phyloP scores from a whole-genome alignment of 2,888 invertebrate genomes.

The Oeneis ivallda region DNA sequence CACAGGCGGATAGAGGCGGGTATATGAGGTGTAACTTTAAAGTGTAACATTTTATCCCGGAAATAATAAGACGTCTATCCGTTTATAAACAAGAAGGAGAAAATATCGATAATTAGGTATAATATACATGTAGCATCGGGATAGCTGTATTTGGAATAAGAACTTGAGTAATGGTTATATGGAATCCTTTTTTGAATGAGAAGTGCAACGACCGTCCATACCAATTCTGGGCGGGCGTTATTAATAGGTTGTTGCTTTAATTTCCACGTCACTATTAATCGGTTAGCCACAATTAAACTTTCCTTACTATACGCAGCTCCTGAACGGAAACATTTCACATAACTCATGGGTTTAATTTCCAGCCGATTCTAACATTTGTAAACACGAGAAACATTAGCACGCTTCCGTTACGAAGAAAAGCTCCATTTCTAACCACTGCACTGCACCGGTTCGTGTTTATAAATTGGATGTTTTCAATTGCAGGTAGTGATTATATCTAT shows the following conservation, averaged over 20 bases:
- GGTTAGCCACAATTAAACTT: conserved; percentile 7
- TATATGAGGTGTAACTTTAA: too few species aligned
- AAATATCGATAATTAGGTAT: too few species aligned
- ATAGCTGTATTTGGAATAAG: not conserved
- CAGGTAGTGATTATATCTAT: conserved; percentile 57
- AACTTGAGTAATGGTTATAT: not conserved
- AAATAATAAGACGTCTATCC: too few species aligned
- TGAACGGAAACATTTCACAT: conserved; percentile 15
- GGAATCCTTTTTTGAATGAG: not conserved
- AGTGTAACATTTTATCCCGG: too few species aligned
- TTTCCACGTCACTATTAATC: conserved; percentile 6
- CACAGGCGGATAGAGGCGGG: too few species aligned
- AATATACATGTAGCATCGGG: too few species aligned
- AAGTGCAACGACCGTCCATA: conserved; percentile 5
- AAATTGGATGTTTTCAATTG: conserved; percentile 61
- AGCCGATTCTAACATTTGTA: conserved; percentile 26
- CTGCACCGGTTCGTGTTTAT: conserved; percentile 44
- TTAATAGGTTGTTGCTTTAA: conserved; percentile 47
- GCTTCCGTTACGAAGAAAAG: conserved; percentile 50
- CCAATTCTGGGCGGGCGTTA: conserved; percentile 39
- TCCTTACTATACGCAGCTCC: not conserved
- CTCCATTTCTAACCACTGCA: conserved; percentile 51
- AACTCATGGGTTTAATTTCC: conserved; percentile 22
- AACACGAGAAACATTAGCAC: conserved; percentile 25
- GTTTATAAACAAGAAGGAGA: too few species aligned